Base-by-base conservation (phyloP, 1,140 invertebrate species). In the Procambarus virginalis region DNA sequence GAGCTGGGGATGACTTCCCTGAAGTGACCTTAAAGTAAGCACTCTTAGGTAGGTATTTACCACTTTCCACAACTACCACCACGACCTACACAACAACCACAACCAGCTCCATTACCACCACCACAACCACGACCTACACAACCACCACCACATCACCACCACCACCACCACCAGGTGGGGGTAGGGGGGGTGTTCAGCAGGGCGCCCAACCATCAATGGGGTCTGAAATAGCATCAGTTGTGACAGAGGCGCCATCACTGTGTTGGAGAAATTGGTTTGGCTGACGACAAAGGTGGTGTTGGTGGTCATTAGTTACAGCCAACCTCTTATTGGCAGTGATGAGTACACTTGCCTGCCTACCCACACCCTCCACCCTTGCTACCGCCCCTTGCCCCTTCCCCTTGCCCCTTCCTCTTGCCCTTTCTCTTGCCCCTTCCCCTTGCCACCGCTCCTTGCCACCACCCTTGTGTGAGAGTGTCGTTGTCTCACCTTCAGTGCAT, bases 261-360 rank as follows among this genome's bases (percentile, higher is more conserved):
- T 5, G 83, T 68, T 73, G 12, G 48, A 85, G 83, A 85, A 85
- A 85, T 85, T 85, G 70, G 83, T 20, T 9, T 76, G 49, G 70
- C 10, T 76, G 83, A 49, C 46, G n/a, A 85, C 70, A 85, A 85
- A 55, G 68, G 83, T 14, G 83, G 12, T 45, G 68, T 46, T 76
- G 70, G 45, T 51, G 64, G n/a, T 85, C 83, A 76, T 85, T 85
- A 85, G 70, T 85, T 34, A 85, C 46, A 45, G 83, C 70, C 70
- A 55, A 9, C 20, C 70, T 49, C 46, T 85, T 70, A 76, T 85
- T 20, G 76, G 60, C 68, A 12, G n/a, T 46, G 60, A 46, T 82
- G 55, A 46, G 17, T 22, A 22, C 45, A 2, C 49, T 78, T 78
- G 45, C 14, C 22, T 73, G 68, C 20, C 60, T 2, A 12, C 17